Evolutionary conservation across 2,888 invertebrate species (phyloP).

Genomic region (Drosophila vallismaia): DNA sequence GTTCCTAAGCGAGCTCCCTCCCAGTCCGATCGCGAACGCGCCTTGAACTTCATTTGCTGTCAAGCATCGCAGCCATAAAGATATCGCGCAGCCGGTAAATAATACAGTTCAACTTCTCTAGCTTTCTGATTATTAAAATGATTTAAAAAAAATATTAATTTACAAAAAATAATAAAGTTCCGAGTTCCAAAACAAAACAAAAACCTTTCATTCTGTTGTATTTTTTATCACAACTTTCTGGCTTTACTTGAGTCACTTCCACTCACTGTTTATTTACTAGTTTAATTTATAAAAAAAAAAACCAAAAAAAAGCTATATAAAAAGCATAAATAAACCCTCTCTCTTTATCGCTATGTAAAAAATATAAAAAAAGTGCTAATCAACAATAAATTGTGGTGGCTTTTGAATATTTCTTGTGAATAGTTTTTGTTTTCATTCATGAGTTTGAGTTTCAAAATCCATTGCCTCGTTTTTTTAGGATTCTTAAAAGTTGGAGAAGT

Average conservation of each 20-base stretch:
- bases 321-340: neutral
- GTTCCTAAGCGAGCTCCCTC: constrained; percentile 11
- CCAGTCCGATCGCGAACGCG: constrained; percentile 49
- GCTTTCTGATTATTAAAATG: neutral
- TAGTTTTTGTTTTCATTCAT: too few relatives aligned
- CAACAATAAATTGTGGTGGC: neutral
- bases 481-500: constrained; percentile 19
- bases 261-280: neutral
- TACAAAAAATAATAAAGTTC: neutral
- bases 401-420: too few relatives aligned
- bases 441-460: neutral
- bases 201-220: too few relatives aligned
- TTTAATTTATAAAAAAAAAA: too few relatives aligned
- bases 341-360: neutral
- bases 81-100: constrained; percentile 53
- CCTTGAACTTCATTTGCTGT: constrained; percentile 75
- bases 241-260: neutral
- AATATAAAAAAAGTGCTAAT: neutral
- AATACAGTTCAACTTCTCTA: constrained; percentile 24
- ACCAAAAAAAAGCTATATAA: neutral
- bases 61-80: constrained; percentile 69
- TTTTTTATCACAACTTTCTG: neutral
- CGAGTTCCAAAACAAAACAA: neutral
- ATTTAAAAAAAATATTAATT: neutral
- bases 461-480: neutral